phyloP scores from a whole-genome alignment of 2,797 vertebrate genomes.

The Eutrigla gurnardus region DNA sequence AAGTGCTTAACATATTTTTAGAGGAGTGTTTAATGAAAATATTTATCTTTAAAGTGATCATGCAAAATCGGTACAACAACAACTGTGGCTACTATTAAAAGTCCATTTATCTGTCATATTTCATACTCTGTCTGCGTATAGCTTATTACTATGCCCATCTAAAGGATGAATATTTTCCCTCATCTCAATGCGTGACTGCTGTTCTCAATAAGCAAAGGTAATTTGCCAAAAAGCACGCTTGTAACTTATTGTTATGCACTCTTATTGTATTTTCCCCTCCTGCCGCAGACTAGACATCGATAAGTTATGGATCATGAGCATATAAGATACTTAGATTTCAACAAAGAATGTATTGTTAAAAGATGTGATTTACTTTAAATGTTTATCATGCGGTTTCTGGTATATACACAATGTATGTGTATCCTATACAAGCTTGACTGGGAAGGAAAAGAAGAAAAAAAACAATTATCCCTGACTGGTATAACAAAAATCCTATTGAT shows the following conservation, averaged over 20 bases:
- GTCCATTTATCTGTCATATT: background rate
- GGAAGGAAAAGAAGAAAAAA: too few species aligned
- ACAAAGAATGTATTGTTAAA: background rate
- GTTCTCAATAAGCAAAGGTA: background rate
- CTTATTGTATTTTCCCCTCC: background rate
- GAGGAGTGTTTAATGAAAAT: constrained; percentile 1
- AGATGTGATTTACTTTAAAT: background rate
- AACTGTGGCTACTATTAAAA: background rate
- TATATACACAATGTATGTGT: background rate
- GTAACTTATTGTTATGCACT: background rate
- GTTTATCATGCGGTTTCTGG: too few species aligned
- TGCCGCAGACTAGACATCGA: background rate
- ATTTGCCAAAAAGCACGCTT: background rate
- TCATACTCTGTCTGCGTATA: background rate
- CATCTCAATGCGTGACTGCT: background rate
- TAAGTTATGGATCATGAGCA: too few species aligned
- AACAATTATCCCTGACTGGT: background rate
- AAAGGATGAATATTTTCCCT: background rate
- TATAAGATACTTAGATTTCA: too few species aligned
- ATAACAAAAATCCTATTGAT: background rate
- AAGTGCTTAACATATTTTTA: constrained; percentile 18
- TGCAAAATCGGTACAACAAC: constrained; percentile 8
- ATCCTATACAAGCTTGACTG: background rate
- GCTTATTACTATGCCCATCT: background rate
- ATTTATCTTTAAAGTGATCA: constrained; percentile 26